phyloP scores from a whole-genome alignment of 2,888 invertebrate genomes.

The Drosophila cyrtoloma region DNA sequence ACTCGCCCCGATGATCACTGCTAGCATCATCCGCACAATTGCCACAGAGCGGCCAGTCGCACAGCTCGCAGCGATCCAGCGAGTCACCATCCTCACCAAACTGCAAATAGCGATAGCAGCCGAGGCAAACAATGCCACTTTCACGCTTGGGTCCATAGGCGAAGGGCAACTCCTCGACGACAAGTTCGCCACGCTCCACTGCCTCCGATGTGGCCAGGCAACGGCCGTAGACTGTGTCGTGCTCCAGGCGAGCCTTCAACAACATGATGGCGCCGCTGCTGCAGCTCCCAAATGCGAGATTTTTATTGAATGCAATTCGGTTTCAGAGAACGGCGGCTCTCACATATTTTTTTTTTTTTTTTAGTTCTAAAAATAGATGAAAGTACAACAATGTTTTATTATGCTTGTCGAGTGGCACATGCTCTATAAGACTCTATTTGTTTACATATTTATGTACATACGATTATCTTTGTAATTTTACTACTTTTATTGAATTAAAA shows the following conservation, averaged over 20 bases:
- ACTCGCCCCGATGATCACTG: slow-evolving; percentile 88
- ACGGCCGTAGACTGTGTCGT: slow-evolving; percentile 89
- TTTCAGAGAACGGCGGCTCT: slow-evolving; percentile 14
- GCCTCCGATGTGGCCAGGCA: slow-evolving; percentile 89
- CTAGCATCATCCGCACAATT: slow-evolving; percentile 86
- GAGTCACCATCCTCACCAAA: slow-evolving; percentile 84
- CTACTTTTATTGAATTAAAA: neutral
- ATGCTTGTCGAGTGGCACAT: neutral
- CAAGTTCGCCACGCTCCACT: slow-evolving; percentile 89
- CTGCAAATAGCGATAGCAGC: slow-evolving; percentile 88
- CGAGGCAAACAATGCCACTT: slow-evolving; percentile 90
- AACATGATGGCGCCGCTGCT: slow-evolving; percentile 70
- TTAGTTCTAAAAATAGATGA: slow-evolving; percentile 36
- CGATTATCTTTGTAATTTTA: neutral
- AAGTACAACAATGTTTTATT: neutral
- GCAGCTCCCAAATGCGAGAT: slow-evolving; percentile 28
- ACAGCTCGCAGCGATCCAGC: slow-evolving; percentile 88
- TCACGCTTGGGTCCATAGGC: slow-evolving; percentile 92
- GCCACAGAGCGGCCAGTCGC: slow-evolving; percentile 88
- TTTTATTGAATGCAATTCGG: slow-evolving; percentile 31
- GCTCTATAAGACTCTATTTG: neutral
- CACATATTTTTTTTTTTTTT: neutral
- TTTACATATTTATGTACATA: neutral
- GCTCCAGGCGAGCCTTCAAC: slow-evolving; percentile 80
- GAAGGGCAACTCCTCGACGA: slow-evolving; percentile 90